A percentile compares a stretch with the other conserved stretches of the same genome.
phyloP scores from a whole-genome alignment of 2,888 invertebrate genomes.

The Nemurella pictetii region DNA sequence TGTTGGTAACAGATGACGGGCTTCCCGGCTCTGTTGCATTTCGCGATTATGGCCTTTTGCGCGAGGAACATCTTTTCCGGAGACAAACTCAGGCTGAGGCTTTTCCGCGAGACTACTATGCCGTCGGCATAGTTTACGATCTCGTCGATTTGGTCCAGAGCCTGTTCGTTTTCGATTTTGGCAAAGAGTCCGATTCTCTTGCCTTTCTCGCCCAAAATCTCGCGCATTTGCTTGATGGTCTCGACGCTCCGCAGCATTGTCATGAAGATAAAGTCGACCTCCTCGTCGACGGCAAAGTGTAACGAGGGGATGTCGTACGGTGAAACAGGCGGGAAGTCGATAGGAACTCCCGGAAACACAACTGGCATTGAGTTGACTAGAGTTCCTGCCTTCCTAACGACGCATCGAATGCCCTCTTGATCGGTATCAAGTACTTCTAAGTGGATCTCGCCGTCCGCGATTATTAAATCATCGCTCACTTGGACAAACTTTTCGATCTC shows the following conservation, averaged over 20 bases:
- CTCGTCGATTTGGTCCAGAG: slow-evolving; percentile 90
- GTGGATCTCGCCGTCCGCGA: slow-evolving; percentile 65
- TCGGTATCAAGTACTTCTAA: slow-evolving; percentile 57
- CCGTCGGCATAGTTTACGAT: slow-evolving; percentile 94
- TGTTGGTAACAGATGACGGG: slow-evolving; percentile 98
- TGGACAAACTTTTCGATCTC: slow-evolving; percentile 61
- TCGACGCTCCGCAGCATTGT: slow-evolving; percentile 93
- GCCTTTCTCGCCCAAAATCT: slow-evolving; percentile 79
- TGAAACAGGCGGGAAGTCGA: slow-evolving; percentile 95
- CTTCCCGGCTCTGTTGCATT: slow-evolving; percentile 93
- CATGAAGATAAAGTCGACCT: slow-evolving; percentile 95
- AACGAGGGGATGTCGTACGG: slow-evolving; percentile 95
- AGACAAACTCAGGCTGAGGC: slow-evolving; percentile 97
- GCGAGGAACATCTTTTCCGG: slow-evolving; percentile 96
- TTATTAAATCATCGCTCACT: slow-evolving; percentile 56
- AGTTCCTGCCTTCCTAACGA: slow-evolving; percentile 92
- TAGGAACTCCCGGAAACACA: slow-evolving; percentile 92
- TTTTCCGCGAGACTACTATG: slow-evolving; percentile 98
- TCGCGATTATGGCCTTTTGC: slow-evolving; percentile 97
- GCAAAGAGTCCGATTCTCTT: slow-evolving; percentile 94
- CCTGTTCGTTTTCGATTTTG: slow-evolving; percentile 99
- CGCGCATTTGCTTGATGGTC: slow-evolving; percentile 80
- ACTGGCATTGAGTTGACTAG: slow-evolving; percentile 96
- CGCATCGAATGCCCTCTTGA: slow-evolving; percentile 59
- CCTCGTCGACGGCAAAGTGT: slow-evolving; percentile 87